A percentile compares a stretch with the other conserved stretches of the same genome.
phyloP scores from a whole-genome alignment of 2,797 vertebrate genomes.

The Holocentrus rufus region DNA sequence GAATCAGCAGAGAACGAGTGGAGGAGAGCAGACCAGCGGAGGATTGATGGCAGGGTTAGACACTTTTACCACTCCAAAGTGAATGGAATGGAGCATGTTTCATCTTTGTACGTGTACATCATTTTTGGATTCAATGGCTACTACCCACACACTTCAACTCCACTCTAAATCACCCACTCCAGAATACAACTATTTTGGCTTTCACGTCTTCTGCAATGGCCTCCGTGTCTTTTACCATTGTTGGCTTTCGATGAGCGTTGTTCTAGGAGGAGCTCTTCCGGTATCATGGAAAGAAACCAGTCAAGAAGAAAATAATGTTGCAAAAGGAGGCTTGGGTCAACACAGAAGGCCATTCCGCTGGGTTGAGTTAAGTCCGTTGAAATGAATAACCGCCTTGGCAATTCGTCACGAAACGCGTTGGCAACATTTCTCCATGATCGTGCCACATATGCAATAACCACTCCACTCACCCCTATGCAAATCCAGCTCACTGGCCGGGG shows the following conservation, averaged over 20 bases:
- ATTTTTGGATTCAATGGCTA: slow-evolving; percentile 27
- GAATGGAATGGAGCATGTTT: slow-evolving; percentile 3
- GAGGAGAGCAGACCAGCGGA: slow-evolving; percentile 4
- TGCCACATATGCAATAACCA: slow-evolving; percentile 20
- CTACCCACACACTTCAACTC: slow-evolving; percentile 22
- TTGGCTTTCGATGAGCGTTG: slow-evolving; percentile 25
- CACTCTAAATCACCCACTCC: slow-evolving; percentile 40
- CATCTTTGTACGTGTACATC: slow-evolving; percentile 6
- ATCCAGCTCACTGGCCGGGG: slow-evolving; percentile 4
- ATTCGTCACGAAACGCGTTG: background rate
- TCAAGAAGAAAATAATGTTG: no score
- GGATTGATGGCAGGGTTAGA: slow-evolving; percentile 17
- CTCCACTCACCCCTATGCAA: slow-evolving; percentile 23
- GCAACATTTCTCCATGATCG: slow-evolving; percentile 13
- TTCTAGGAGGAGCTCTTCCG: background rate
- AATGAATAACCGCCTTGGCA: slow-evolving; percentile 7
- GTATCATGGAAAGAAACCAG: slow-evolving; percentile 12
- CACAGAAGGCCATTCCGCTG: background rate
- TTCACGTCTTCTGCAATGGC: slow-evolving; percentile 1
- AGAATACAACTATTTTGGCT: slow-evolving; percentile 30
- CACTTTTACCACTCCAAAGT: slow-evolving; percentile 28
- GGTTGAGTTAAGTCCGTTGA: background rate
- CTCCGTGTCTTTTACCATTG: slow-evolving; percentile 25
- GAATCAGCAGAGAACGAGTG: background rate
- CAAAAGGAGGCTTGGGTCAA: background rate